Conservation (phyloP, 2,888 invertebrate genomes). For the Cantharis flavilabris region DNA sequence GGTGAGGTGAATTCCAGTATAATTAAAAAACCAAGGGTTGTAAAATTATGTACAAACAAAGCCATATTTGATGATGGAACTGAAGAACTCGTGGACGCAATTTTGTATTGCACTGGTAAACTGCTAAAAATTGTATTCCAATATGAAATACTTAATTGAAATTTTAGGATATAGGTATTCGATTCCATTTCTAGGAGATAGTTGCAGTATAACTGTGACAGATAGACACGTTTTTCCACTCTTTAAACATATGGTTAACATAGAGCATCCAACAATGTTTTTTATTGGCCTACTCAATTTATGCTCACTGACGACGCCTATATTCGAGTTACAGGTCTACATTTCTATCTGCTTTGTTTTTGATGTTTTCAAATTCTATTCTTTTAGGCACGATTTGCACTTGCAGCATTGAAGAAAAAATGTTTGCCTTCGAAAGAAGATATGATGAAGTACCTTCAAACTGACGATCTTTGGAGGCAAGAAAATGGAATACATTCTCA, state of each 20-base stretch:
- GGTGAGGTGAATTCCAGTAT: conserved; percentile 51
- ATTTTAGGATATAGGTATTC: conserved; percentile 57
- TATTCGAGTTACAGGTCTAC: conserved; percentile 1
- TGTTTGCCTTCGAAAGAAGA: conserved; percentile 64
- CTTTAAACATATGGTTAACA: conserved; percentile 86
- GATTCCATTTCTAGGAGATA: conserved; percentile 59
- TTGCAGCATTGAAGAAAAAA: conserved; percentile 63
- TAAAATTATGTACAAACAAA: conserved; percentile 52
- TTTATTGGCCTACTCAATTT: conserved; percentile 81
- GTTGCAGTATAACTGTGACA: conserved; percentile 70
- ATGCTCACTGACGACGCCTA: conserved; percentile 79
- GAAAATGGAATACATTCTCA: conserved; percentile 55
- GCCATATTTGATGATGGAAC: conserved; percentile 66
- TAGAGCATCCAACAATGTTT: conserved; percentile 77
- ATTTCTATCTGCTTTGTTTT: neutral
- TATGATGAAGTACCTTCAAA: conserved; percentile 65
- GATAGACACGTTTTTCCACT: conserved; percentile 83
- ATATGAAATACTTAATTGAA: neutral
- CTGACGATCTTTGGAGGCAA: conserved; percentile 63
- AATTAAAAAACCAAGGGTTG: conserved; percentile 61
- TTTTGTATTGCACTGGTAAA: conserved; percentile 74
- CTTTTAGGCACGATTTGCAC: conserved; percentile 63
- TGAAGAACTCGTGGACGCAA: conserved; percentile 63
- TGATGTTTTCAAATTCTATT: neutral
- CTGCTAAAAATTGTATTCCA: neutral